Percentiles rank a stretch among this genome's conserved stretches.
phyloP scores from a whole-genome alignment of 2,113 vertebrate species.

The Dipodomys stephensi region DNA sequence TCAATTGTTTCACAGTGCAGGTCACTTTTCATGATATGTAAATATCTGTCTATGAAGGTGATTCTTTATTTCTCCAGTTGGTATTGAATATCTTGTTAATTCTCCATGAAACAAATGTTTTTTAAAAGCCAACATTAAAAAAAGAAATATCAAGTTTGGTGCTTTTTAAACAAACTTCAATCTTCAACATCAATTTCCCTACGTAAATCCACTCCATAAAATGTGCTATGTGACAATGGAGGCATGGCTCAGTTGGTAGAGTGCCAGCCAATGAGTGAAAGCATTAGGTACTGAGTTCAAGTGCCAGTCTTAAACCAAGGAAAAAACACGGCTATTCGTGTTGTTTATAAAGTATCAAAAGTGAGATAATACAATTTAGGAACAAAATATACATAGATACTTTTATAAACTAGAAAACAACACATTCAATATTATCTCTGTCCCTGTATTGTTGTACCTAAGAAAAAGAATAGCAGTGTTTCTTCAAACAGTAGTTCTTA shows the following conservation, averaged over 20 bases:
- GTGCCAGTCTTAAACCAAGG: too few relatives aligned
- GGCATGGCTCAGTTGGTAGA: too few relatives aligned
- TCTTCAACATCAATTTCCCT: constrained; percentile 40
- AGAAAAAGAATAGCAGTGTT: constrained; percentile 45
- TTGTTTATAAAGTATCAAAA: constrained; percentile 17
- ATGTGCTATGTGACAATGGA: not conserved
- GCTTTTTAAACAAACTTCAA: too few relatives aligned
- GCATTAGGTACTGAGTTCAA: too few relatives aligned
- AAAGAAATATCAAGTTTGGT: not conserved
- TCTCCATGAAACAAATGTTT: not conserved
- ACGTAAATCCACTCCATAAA: constrained; percentile 50
- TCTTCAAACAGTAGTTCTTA: constrained; percentile 39
- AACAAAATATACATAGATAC: constrained; percentile 43
- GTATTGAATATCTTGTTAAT: not conserved
- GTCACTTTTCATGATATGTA: constrained; percentile 21
- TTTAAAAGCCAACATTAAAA: constrained; percentile 45
- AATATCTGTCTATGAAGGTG: not conserved
- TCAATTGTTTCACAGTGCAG: constrained; percentile 30
- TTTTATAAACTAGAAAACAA: constrained; percentile 41
- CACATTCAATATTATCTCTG: constrained; percentile 16
- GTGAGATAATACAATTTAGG: not conserved
- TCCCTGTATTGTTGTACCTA: not conserved
- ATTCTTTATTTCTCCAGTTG: constrained; percentile 6
- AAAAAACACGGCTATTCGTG: not conserved
- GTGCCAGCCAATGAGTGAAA: too few relatives aligned